phyloP scores from a whole-genome alignment of 2,888 invertebrate species.

The Hirtodrosophila trivittata region DNA sequence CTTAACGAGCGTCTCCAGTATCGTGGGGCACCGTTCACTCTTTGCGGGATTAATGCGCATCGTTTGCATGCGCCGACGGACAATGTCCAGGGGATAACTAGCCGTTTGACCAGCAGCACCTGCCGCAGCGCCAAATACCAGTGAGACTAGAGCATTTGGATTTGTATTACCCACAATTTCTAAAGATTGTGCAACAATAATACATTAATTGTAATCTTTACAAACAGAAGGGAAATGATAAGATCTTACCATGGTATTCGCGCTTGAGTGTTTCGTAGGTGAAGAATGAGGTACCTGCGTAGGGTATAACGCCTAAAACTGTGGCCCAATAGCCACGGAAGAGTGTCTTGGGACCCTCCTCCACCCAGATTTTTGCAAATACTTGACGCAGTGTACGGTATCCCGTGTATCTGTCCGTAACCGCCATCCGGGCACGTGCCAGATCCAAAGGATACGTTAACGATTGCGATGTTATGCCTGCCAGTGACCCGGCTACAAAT shows the following conservation, averaged over 20 bases:
- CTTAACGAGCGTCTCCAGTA: slow-evolving; percentile 87
- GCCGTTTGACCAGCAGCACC: slow-evolving; percentile 97
- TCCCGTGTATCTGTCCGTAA: slow-evolving; percentile 90
- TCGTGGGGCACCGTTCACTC: slow-evolving; percentile 86
- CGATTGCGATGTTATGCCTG: slow-evolving; percentile 97
- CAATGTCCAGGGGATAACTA: slow-evolving; percentile 98
- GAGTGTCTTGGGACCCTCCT: slow-evolving; percentile 91
- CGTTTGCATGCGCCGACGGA: slow-evolving; percentile 88
- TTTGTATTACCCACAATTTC: slow-evolving; percentile 84
- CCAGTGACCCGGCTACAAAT: slow-evolving; percentile 95
- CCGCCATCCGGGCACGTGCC: slow-evolving; percentile 98
- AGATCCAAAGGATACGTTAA: slow-evolving; percentile 98
- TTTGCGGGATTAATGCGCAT: slow-evolving; percentile 84
- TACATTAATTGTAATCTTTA: neutral
- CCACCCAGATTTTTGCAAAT: slow-evolving; percentile 88
- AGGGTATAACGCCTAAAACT: slow-evolving; percentile 96
- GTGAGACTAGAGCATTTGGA: slow-evolving; percentile 87
- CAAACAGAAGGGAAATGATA: neutral
- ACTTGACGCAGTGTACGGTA: slow-evolving; percentile 87
- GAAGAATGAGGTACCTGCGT: slow-evolving; percentile 98
- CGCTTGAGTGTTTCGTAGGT: slow-evolving; percentile 97
- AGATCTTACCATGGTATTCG: slow-evolving; percentile 87
- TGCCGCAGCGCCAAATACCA: slow-evolving; percentile 94
- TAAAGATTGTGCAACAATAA: slow-evolving; percentile 57
- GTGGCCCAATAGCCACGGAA: slow-evolving; percentile 96